Conservation (phyloP, 2,888 invertebrate species). For the Villa cingulata region DNA sequence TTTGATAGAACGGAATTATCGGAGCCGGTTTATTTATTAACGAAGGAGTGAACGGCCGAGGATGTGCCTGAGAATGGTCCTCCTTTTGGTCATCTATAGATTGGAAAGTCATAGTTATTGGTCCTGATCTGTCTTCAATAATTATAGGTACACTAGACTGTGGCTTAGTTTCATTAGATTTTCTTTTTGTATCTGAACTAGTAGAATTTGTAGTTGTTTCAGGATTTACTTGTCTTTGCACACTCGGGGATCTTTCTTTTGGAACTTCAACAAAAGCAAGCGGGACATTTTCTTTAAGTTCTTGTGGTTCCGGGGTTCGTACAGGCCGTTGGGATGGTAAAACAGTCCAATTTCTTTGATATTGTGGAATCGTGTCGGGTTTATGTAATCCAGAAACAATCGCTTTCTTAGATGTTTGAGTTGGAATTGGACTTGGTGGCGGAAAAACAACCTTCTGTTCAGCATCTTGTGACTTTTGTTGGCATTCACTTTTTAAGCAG, state of each 20-base stretch:
- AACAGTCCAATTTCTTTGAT: constrained; percentile 49
- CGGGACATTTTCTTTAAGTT: constrained; percentile 37
- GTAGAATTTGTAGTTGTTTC: constrained; percentile 12
- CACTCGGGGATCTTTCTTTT: constrained; percentile 17
- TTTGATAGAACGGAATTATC: constrained; percentile 63
- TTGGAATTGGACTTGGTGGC: constrained; percentile 32
- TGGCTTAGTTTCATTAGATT: constrained; percentile 12
- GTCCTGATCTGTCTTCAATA: constrained; percentile 39
- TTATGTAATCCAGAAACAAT: constrained; percentile 44
- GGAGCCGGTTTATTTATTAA: constrained; percentile 57
- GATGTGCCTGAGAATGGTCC: constrained; percentile 27
- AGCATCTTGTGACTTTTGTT: constrained; percentile 18
- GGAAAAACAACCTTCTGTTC: constrained; percentile 31
- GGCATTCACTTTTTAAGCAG: constrained; percentile 10
- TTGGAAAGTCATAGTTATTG: constrained; percentile 50
- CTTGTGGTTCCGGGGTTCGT: constrained; percentile 43
- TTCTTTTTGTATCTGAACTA: constrained; percentile 14
- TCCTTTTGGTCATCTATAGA: constrained; percentile 45
- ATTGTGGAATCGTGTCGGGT: constrained; percentile 48
- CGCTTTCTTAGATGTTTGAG: constrained; percentile 23
- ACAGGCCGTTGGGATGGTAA: constrained; percentile 44
- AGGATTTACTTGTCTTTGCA: constrained; percentile 18
- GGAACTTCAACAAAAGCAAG: constrained; percentile 34
- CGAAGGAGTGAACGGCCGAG: constrained; percentile 53
- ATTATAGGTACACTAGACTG: constrained; percentile 22